phyloP scores from a whole-genome alignment of 2,797 vertebrate species.

The Cossypha caffra region DNA sequence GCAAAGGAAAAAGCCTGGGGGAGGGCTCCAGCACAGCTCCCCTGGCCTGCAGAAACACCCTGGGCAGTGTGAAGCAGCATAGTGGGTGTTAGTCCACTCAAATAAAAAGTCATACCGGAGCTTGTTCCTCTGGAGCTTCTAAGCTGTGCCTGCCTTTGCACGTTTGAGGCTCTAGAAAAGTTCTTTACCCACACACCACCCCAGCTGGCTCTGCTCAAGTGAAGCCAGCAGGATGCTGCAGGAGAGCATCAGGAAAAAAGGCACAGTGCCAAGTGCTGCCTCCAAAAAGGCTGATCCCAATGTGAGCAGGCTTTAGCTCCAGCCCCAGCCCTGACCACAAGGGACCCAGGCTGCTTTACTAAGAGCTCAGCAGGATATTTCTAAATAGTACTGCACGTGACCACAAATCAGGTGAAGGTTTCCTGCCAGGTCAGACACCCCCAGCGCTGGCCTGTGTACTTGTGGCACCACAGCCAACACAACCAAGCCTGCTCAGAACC shows the following conservation, averaged over 20 bases:
- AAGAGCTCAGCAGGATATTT: background rate
- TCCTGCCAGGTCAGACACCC: background rate
- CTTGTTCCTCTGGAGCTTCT: background rate
- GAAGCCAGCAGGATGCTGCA: background rate
- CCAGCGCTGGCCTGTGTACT: fast-evolving
- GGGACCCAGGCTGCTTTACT: background rate
- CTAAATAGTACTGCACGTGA: background rate
- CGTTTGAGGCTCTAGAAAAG: background rate
- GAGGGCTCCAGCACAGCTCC: background rate
- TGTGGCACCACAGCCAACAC: background rate
- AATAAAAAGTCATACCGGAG: no score
- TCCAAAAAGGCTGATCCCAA: background rate
- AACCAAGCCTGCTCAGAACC: background rate
- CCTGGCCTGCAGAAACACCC: background rate
- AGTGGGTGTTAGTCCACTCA: background rate
- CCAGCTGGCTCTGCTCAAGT: background rate
- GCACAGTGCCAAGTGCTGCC: background rate
- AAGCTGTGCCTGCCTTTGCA: background rate
- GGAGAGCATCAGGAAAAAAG: background rate
- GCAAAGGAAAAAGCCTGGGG: background rate
- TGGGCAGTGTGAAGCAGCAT: fast-evolving
- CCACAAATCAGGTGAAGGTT: fast-evolving
- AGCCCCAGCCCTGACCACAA: background rate
- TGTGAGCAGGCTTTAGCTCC: fast-evolving
- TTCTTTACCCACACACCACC: background rate